Base-by-base conservation (phyloP, 2,113 vertebrate species). In the Rafetus swinhoei region DNA sequence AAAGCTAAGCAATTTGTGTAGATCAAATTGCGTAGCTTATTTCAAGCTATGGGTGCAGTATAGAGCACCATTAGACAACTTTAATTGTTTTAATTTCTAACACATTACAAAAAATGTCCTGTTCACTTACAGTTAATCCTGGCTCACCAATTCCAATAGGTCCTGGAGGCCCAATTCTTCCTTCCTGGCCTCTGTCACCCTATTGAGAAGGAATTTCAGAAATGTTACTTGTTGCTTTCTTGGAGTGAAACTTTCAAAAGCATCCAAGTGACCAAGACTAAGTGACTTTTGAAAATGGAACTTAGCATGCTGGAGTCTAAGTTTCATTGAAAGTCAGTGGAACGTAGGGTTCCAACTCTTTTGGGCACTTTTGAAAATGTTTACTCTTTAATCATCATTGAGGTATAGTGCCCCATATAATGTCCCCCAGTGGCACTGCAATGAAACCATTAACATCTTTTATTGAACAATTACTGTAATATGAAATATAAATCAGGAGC, bases 181-280 rank as follows among this genome's bases (percentile, higher is more conserved):
- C 99, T 89, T 98, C 98, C 90, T 91, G 97, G 24, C 99, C 99
- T 94, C 97, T 98, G 89, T 98, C 98, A 81, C 99, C 99, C 99
- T 99, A 92, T 90, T 62, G 95, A 88, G 94, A 93, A 95, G 84
- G 54, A 93, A 59, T 29, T 76, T 65, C 29, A 79, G 21, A 86
- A 82, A 85, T 32, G 87, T 93, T 52, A 94, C 19, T 80, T 65
- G 14, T 85, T 35, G 65, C n/a, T 69, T 69, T 35, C n/a, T 69
- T 69, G n/a, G 8, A 19, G 32, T 69, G 65, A 19, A 7, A 69
- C 65, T 35, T 69, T 69, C 65, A 35, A 69, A 35, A 69, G 32
- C 16, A n/a, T 32, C 32, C 65, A 69, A 69, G 15, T 69, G 32
- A 69, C 32, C 32, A 29, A 18, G 32, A 69, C 32, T 69, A 69